Conservation (phyloP, 1,140 invertebrate species). For the Stenopsyche tienmushanensis region DNA sequence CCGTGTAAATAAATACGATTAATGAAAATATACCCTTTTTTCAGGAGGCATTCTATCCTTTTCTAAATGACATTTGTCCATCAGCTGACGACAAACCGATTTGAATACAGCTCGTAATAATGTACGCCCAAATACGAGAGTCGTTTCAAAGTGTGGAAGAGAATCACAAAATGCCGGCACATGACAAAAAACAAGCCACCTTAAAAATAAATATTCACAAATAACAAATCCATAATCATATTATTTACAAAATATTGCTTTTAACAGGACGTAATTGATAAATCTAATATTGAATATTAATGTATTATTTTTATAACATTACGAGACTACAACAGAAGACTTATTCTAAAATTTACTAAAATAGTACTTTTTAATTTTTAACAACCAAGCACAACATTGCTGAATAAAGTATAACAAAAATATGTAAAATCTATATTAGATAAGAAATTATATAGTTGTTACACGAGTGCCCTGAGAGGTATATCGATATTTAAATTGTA, state of each 20-base stretch:
- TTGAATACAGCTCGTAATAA: conserved; percentile 83
- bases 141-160: conserved; percentile 84
- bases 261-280: neutral
- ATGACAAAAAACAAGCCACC: conserved; percentile 95
- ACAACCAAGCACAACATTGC: no score
- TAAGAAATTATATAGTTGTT: no score
- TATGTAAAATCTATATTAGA: no score
- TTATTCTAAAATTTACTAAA: no score
- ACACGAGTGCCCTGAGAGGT: no score
- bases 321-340: no score
- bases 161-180: conserved; percentile 95
- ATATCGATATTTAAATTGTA: no score
- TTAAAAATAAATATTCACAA: conserved; percentile 44
- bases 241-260: neutral
- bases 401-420: no score
- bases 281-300: no score
- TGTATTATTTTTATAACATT: no score
- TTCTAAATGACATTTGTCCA: conserved; percentile 87
- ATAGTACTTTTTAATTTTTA: no score
- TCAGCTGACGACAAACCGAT: conserved; percentile 83
- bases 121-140: conserved; percentile 85
- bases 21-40: conserved; percentile 61
- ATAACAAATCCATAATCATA: neutral
- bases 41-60: conserved; percentile 86
- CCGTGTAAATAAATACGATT: no score